These are phyloP conservation scores for Tenodera sinensis DNA, from an alignment of 2,888 invertebrate species.

Conservation along the genomic window DNA sequence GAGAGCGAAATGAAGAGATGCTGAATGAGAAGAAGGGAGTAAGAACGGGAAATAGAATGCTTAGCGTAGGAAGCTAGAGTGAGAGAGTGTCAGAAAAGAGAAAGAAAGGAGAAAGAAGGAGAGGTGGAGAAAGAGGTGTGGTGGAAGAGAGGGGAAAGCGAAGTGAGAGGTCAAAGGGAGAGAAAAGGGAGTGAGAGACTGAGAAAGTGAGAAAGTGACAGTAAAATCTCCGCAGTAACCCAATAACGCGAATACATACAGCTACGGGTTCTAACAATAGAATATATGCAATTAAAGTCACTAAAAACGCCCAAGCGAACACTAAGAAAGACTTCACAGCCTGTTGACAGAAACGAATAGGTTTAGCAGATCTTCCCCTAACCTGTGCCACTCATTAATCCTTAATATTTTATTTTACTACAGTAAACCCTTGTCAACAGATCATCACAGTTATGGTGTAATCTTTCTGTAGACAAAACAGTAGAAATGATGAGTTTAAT, in stretches of 20 bases:
- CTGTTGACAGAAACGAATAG: too few species aligned
- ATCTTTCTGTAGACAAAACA: neutral
- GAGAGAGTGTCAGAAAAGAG: too few species aligned
- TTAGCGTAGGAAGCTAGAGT: neutral
- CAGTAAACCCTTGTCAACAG: neutral
- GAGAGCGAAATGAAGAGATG: neutral
- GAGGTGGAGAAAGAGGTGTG: too few species aligned
- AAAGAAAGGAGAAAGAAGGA: too few species aligned
- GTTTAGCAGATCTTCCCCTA: too few species aligned
- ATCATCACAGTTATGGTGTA: neutral
- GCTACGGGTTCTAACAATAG: too few species aligned
- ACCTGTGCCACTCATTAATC: neutral
- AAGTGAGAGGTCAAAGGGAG: neutral
- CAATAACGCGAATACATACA: neutral
- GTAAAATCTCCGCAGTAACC: neutral
- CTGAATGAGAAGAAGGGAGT: neutral
- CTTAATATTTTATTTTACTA: neutral
- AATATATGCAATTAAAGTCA: too few species aligned
- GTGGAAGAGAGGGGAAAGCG: neutral
- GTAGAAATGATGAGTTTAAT: neutral
- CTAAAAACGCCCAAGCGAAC: too few species aligned
- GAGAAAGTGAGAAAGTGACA: neutral
- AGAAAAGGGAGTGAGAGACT: neutral
- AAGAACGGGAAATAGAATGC: neutral
- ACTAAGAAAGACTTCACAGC: too few species aligned